Percentiles rank a stretch among this genome's conserved stretches.
phyloP scores from a whole-genome alignment of 1,140 invertebrate species.

The Copidosoma floridanum region DNA sequence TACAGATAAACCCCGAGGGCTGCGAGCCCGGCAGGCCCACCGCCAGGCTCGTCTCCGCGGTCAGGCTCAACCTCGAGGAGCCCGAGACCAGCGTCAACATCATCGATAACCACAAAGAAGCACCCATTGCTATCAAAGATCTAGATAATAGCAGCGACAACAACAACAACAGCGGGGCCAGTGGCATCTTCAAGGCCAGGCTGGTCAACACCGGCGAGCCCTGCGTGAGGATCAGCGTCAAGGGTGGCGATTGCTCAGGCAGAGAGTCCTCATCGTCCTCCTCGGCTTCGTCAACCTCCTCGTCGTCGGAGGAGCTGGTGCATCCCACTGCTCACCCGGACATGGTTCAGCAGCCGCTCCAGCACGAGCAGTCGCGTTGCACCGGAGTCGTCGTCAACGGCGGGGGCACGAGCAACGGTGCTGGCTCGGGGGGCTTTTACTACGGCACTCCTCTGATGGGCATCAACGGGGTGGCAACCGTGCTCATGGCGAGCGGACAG shows the following conservation, averaged over 20 bases:
- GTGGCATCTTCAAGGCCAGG: slow-evolving; percentile 14
- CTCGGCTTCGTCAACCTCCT: too few relatives aligned
- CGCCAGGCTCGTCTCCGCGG: slow-evolving; percentile 42
- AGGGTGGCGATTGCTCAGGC: neutral
- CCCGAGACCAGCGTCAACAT: slow-evolving; percentile 41
- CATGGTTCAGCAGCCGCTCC: neutral
- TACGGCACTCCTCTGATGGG: slow-evolving; percentile 55
- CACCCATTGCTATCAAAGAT: too few relatives aligned
- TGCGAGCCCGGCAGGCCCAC: neutral
- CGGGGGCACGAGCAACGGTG: neutral
- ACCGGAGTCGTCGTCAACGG: neutral
- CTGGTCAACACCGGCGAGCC: too few relatives aligned
- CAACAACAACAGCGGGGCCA: slow-evolving; percentile 19
- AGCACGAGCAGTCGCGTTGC: neutral
- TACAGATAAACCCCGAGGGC: slow-evolving; percentile 54
- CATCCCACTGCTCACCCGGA: too few relatives aligned
- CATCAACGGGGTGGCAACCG: slow-evolving; percentile 31
- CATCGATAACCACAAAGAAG: slow-evolving; percentile 42
- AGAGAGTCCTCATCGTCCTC: too few relatives aligned
- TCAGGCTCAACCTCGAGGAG: slow-evolving; percentile 35
- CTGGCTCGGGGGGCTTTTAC: slow-evolving; percentile 56
- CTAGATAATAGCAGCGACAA: slow-evolving; percentile 29
- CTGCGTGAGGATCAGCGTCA: neutral
- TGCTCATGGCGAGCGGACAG: slow-evolving; percentile 72
- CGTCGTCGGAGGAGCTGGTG: too few relatives aligned